Conservation (phyloP, 2,888 invertebrate species). For the Leptinotarsa haldemani region DNA sequence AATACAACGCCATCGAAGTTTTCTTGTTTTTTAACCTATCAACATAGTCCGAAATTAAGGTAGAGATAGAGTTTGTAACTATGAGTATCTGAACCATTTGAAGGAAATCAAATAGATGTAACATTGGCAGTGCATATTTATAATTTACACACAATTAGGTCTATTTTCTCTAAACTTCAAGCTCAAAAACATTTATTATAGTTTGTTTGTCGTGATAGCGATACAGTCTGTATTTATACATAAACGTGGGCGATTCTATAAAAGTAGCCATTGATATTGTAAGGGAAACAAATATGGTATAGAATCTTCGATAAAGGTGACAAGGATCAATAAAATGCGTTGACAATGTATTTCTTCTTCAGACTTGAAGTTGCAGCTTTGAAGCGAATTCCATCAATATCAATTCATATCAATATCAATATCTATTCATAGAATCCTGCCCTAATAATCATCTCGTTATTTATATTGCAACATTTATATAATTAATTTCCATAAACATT, state of each 20-base stretch:
- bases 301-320: no score
- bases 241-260: conserved; percentile 2
- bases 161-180: conserved; percentile 34
- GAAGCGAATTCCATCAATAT: no score
- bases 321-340: no score
- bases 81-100: not conserved
- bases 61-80: not conserved
- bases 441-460: conserved; percentile 12
- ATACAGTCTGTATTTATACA: conserved; percentile 20
- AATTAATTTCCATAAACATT: conserved; percentile 33
- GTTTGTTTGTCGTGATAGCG: conserved; percentile 18
- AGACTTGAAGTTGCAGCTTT: no score
- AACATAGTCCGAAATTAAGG: not conserved
- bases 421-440: not conserved
- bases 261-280: not conserved
- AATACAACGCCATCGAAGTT: not conserved
- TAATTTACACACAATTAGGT: conserved; percentile 30
- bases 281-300: no score
- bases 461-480: conserved; percentile 38
- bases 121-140: conserved; percentile 37
- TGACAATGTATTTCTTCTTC: no score
- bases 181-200: conserved; percentile 32
- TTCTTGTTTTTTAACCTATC: not conserved
- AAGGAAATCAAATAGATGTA: conserved; percentile 12
- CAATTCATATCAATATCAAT: no score